phyloP scores from a whole-genome alignment of 2,797 vertebrate species.

The Manis javanica region DNA sequence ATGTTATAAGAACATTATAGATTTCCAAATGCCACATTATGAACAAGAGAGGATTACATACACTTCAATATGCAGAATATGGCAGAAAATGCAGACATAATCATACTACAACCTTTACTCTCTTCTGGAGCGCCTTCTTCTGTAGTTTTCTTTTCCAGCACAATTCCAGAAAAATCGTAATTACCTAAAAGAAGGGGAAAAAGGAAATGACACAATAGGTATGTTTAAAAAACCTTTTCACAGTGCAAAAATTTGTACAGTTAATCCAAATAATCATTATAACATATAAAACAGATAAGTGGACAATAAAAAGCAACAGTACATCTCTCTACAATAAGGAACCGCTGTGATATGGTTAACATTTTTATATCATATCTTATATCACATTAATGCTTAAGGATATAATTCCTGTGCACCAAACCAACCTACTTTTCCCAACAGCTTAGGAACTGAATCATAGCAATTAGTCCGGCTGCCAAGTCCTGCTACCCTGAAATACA shows the following conservation, averaged over 20 bases:
- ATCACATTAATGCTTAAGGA: not conserved
- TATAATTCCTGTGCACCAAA: not conserved
- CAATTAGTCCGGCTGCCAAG: not conserved
- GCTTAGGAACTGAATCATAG: not conserved
- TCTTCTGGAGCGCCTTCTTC: conserved; percentile 61
- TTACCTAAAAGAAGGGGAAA: conserved; percentile 86
- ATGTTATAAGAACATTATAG: not conserved
- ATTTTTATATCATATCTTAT: not conserved
- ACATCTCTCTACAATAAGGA: conserved; percentile 32
- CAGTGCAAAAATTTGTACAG: not conserved
- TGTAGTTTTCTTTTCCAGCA: conserved; percentile 86
- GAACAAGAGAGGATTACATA: not conserved
- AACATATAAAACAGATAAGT: conserved; percentile 42
- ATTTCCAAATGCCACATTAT: conserved; percentile 13
- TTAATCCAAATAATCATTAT: conserved; percentile 45
- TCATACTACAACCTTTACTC: conserved; percentile 77
- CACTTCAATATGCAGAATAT: not conserved
- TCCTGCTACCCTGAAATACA: not conserved
- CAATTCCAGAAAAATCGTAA: conserved; percentile 93
- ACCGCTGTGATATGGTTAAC: not conserved
- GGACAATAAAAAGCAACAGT: not conserved
- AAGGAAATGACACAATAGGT: not conserved
- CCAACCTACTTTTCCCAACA: not conserved
- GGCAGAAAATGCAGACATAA: too few relatives aligned
- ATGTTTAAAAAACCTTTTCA: not conserved